These are phyloP conservation scores for Grammatotria lemairii DNA, from an alignment of 2,113 vertebrate species.

Conservation along the genomic window DNA sequence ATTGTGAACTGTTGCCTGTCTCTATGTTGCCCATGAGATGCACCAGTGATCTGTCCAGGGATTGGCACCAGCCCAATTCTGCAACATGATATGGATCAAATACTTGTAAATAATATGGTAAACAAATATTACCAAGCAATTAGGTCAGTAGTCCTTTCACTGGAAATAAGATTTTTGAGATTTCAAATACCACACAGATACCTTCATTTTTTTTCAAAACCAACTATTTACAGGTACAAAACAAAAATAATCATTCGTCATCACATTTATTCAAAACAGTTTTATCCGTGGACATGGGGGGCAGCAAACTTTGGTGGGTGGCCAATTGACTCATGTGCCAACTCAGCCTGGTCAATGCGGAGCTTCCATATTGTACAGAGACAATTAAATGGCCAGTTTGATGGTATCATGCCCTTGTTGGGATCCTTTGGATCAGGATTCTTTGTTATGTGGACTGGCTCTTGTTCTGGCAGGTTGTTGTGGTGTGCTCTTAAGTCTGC, in stretches of 20 bases:
- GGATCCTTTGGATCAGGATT: background rate
- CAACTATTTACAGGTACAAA: background rate
- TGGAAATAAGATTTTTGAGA: background rate
- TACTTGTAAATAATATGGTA: background rate
- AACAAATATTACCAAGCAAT: background rate
- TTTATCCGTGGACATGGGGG: background rate
- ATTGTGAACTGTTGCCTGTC: background rate
- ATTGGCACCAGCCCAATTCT: background rate
- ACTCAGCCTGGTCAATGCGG: background rate
- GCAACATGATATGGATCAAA: background rate
- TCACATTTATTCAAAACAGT: background rate
- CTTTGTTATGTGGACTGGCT: background rate
- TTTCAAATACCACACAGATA: background rate
- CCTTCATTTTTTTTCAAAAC: background rate
- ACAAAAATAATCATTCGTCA: accelerated
- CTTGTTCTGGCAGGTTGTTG: background rate
- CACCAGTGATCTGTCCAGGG: background rate
- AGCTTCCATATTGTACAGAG: background rate
- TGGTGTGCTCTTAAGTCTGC: background rate
- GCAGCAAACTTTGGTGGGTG: background rate
- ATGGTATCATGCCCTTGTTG: background rate
- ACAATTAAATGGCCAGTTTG: background rate
- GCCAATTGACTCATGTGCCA: background rate
- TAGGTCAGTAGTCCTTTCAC: background rate
- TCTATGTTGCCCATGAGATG: background rate